These are phyloP conservation scores for Todiramphus saurophagus DNA, from an alignment of 2,113 vertebrate genomes.

Conservation along the genomic window DNA sequence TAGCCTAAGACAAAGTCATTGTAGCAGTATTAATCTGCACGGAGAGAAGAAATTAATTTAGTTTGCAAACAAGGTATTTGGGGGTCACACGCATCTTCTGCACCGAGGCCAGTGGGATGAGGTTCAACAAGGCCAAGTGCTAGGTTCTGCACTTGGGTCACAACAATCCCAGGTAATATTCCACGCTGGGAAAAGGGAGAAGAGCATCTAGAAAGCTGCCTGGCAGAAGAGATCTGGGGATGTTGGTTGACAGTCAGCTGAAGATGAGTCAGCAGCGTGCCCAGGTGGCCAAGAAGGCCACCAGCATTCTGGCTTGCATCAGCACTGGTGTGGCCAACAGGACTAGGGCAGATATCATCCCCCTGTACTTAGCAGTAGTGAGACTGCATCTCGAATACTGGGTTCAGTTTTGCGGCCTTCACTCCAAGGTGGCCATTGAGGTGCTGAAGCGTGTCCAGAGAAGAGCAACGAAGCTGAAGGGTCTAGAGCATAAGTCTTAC, in stretches of 20 bases:
- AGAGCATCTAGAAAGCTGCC: neutral
- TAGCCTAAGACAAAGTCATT: neutral
- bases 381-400: no score
- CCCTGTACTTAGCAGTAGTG: no score
- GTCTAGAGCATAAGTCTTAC: no score
- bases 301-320: neutral
- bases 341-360: neutral
- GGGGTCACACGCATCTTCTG: neutral
- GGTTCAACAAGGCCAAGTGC: neutral
- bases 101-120: no score
- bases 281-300: neutral
- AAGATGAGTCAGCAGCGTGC: neutral
- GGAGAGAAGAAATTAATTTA: neutral
- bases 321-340: neutral
- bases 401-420: no score
- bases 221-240: neutral
- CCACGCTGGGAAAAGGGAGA: neutral
- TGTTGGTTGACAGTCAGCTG: no score
- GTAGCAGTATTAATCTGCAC: neutral
- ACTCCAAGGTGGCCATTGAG: no score
- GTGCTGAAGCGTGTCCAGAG: no score
- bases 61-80: neutral
- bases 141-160: neutral
- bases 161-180: neutral
- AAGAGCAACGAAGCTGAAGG: no score